phyloP scores from a whole-genome alignment of 2,113 vertebrate genomes.

The Murina feae region DNA sequence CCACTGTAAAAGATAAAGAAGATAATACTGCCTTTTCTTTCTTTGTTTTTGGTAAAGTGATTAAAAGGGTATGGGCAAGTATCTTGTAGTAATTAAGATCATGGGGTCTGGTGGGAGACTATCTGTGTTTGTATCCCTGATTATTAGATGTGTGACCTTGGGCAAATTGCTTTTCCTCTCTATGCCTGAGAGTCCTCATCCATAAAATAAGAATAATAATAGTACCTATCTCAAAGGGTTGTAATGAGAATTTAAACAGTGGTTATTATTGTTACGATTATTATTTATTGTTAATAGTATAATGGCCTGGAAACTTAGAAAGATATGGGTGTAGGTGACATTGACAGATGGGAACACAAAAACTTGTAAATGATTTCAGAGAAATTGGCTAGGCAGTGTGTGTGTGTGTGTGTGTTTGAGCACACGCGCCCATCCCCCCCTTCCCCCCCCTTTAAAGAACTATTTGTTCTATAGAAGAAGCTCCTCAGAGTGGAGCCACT shows the following conservation, averaged over 20 bases:
- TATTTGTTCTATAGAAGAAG: neutral
- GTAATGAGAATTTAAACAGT: neutral
- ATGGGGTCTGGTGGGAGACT: neutral
- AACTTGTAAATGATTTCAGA: neutral
- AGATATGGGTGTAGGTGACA: neutral
- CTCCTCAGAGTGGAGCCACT: neutral
- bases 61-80: neutral
- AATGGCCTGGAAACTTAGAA: neutral
- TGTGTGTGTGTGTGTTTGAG: neutral
- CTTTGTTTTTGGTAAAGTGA: neutral
- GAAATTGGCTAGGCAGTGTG: neutral
- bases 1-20: slow-evolving; percentile 63
- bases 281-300: neutral
- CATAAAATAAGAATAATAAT: neutral
- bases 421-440: neutral
- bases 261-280: neutral
- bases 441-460: neutral
- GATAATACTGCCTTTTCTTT: slow-evolving; percentile 5
- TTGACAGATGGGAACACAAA: neutral
- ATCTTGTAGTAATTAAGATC: neutral
- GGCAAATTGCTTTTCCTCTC: neutral
- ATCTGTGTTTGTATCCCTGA: neutral
- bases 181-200: neutral
- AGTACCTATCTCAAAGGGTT: neutral
- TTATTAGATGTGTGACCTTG: neutral